phyloP scores from a whole-genome alignment of 2,113 vertebrate genomes.

The Erinaceus europaeus region DNA sequence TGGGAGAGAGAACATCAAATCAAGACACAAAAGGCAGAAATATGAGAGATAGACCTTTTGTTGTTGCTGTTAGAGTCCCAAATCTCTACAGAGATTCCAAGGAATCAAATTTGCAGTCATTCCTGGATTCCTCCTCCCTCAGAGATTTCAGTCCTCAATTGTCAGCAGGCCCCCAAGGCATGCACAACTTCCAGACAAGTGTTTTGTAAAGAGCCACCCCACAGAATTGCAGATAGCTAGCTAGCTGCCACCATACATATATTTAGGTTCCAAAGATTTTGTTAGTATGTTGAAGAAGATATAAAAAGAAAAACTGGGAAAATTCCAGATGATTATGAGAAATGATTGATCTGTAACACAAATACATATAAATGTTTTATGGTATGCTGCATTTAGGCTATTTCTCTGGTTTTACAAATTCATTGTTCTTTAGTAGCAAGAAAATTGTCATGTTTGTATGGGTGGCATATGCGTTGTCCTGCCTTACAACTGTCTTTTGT shows the following conservation, averaged over 20 bases:
- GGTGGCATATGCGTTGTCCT: too few relatives aligned
- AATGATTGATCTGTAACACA: background rate
- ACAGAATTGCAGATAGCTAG: slow-evolving; percentile 10
- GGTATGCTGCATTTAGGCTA: background rate
- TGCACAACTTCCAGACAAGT: background rate
- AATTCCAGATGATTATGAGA: background rate
- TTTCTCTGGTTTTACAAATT: background rate
- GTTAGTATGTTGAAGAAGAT: background rate
- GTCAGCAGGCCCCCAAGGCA: slow-evolving; percentile 31
- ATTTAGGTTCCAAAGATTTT: background rate
- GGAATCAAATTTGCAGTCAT: background rate
- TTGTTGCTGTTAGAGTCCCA: slow-evolving; percentile 45
- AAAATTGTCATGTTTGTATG: background rate
- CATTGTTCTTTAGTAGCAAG: background rate
- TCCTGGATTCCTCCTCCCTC: background rate
- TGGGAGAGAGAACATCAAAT: background rate
- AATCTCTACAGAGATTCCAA: slow-evolving; percentile 36
- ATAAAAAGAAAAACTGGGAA: background rate
- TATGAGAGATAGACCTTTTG: slow-evolving; percentile 45
- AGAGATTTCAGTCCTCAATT: slow-evolving; percentile 41
- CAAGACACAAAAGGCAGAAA: slow-evolving; percentile 48
- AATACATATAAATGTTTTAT: background rate
- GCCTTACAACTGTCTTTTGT: background rate
- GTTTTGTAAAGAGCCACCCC: background rate
- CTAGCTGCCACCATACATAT: background rate